Conservation (phyloP, 2,888 invertebrate genomes). For the Eupeodes latifasciatus region DNA sequence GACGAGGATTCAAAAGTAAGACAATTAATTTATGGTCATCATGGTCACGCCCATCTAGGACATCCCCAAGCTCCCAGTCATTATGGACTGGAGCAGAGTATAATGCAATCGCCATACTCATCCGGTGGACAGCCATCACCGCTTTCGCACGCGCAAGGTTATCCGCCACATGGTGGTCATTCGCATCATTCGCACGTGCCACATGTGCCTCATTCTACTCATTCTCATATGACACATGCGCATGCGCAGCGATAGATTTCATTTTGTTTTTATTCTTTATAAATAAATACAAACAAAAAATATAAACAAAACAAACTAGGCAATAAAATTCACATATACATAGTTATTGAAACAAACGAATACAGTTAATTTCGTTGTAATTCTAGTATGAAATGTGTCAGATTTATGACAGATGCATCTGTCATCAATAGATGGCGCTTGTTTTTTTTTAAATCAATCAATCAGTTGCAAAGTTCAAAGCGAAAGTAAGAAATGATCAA, state of each 20-base stretch:
- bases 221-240: slow-evolving; percentile 88
- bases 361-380: slow-evolving; percentile 28
- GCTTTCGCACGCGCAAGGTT: slow-evolving; percentile 85
- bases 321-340: slow-evolving; percentile 56
- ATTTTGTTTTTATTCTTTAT: slow-evolving; percentile 26
- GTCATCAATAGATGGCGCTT: slow-evolving; percentile 34
- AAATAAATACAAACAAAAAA: slow-evolving; percentile 1
- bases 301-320: slow-evolving; percentile 29
- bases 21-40: slow-evolving; percentile 94
- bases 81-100: slow-evolving; percentile 89
- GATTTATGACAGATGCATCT: slow-evolving; percentile 20
- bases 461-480: not conserved
- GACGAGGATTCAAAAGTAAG: slow-evolving; percentile 99
- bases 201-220: slow-evolving; percentile 86
- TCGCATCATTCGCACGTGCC: slow-evolving; percentile 88
- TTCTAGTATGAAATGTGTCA: slow-evolving; percentile 62
- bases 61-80: slow-evolving; percentile 87
- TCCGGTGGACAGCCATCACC: slow-evolving; percentile 88
- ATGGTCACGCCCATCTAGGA: slow-evolving; percentile 88
- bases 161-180: slow-evolving; percentile 83
- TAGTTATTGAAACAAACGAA: not conserved
- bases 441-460: not conserved
- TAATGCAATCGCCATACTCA: slow-evolving; percentile 87
- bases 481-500: slow-evolving; percentile 58
- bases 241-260: slow-evolving; percentile 92